Evolutionary conservation across 2,113 vertebrate species (phyloP), one percentile per base, ranked within the genome.

Genomic region (Peromyscus californicus): DNA sequence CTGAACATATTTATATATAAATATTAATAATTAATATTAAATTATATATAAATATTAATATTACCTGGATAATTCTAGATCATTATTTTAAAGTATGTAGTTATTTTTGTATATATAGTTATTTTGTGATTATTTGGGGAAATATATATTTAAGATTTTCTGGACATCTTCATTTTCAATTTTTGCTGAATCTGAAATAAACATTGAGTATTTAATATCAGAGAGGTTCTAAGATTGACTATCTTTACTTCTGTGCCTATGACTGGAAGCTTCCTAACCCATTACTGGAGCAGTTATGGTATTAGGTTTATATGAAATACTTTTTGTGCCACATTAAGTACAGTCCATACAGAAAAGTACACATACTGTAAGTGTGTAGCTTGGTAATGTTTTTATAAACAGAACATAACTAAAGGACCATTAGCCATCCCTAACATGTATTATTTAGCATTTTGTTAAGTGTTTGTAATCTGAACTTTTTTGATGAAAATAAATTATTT

Each of bases 401-500:
- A 51, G 51, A 92, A 26, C 39, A 45, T 29, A 67, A 54, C 19
- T 80, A 0, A 89, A 84, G 59, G 85, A 65, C 36, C 42, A 36
- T 63, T 86, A 86, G 39, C 51, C 33, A 78, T 93, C n/a, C 42
- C 22, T 90, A 94, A 48, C 67, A 19, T 51, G 51, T 6, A 17
- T 84, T 61, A 24, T 54, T 94, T 95, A 90, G n/a, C 89, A 87
- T 76, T 95, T 51, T 96, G 51, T 83, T 92, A 92, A 78, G 76
- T 83, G 33, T 75, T 26, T 95, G 0, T 85, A 86, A 91, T 88
- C 48, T 87, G 59, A 95, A 39, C 59, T 76, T 85, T 21, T 65
- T 93, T 31, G 45, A 94, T 48, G 45, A 63, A 75, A 48, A 36
- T 70, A 84, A 45, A 19, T 76, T 5, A 19, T 57, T 91, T 93